These are phyloP conservation scores for Oreochromis spilurus DNA, from an alignment of 2,113 vertebrate genomes.

Conservation along the genomic window DNA sequence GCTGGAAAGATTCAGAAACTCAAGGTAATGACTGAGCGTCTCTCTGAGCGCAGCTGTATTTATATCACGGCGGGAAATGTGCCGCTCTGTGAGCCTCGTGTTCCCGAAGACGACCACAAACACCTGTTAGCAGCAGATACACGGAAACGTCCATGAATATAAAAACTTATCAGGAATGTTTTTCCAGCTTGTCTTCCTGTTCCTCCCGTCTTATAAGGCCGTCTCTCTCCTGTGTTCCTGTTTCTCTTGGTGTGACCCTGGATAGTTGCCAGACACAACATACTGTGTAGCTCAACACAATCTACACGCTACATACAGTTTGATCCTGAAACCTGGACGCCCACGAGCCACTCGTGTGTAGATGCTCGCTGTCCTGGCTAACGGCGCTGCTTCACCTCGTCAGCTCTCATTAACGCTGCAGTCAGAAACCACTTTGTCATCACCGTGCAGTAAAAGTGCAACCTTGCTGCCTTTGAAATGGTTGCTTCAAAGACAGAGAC, in stretches of 20 bases:
- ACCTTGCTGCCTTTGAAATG: not conserved
- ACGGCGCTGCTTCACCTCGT: not conserved
- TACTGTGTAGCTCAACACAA: not conserved
- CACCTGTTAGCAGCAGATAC: not conserved
- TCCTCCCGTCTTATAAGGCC: not conserved
- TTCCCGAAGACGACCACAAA: not conserved
- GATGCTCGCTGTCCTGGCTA: not conserved
- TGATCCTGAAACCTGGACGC: not conserved
- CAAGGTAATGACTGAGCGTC: slow-evolving; percentile 73
- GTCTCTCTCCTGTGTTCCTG: not conserved
- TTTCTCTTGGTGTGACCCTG: not conserved
- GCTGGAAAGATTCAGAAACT: slow-evolving; percentile 98
- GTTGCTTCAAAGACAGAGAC: not conserved
- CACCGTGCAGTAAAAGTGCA: not conserved
- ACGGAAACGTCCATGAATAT: not conserved
- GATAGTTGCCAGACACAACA: not conserved
- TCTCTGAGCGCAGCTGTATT: not conserved
- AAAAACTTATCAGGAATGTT: not conserved
- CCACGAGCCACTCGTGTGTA: not conserved
- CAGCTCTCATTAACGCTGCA: not conserved
- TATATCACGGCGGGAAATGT: not conserved
- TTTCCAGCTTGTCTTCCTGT: not conserved
- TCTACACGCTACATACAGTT: not conserved
- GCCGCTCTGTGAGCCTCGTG: not conserved
- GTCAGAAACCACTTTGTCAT: not conserved